A percentile compares a stretch with the other conserved stretches of the same genome.
Evolutionary conservation across 2,888 invertebrate species (phyloP).

Genomic region (Nysson spinosus): DNA sequence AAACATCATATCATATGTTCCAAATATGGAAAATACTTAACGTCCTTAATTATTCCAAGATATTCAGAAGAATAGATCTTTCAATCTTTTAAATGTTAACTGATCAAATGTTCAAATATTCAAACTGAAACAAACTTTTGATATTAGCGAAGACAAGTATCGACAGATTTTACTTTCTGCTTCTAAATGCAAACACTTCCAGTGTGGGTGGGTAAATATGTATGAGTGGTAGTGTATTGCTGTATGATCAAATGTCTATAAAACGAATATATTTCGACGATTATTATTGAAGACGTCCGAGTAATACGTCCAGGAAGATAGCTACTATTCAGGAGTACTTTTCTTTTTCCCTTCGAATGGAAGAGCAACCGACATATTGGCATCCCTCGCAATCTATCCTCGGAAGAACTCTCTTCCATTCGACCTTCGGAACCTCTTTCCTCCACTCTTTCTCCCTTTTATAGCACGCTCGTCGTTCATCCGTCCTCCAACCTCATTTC

Average conservation of each 20-base stretch:
- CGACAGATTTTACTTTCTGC: too few species aligned
- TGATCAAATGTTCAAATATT: too few species aligned
- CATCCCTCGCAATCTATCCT: slow-evolving; percentile 43
- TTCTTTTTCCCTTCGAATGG: slow-evolving; percentile 20
- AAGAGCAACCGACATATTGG: slow-evolving; percentile 43
- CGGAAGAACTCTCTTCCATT: slow-evolving; percentile 30
- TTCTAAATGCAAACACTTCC: too few species aligned
- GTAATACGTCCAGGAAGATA: slow-evolving; percentile 21
- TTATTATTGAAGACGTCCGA: neutral
- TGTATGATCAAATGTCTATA: neutral
- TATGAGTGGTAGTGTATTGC: too few species aligned
- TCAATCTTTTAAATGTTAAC: too few species aligned
- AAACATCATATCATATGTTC: too few species aligned
- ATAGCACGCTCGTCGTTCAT: slow-evolving; percentile 17
- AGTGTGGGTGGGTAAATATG: too few species aligned
- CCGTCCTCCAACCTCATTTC: slow-evolving; percentile 29
- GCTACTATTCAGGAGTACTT: slow-evolving; percentile 7
- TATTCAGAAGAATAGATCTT: too few species aligned
- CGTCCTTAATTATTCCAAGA: too few species aligned
- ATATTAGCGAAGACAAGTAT: too few species aligned
- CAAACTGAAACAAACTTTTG: too few species aligned
- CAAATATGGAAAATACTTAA: too few species aligned
- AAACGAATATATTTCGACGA: neutral
- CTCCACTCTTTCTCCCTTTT: slow-evolving; percentile 12
- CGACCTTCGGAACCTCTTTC: slow-evolving; percentile 11